Base-by-base conservation (phyloP, 2,888 invertebrate species). In the Petrophora chlorosata region DNA sequence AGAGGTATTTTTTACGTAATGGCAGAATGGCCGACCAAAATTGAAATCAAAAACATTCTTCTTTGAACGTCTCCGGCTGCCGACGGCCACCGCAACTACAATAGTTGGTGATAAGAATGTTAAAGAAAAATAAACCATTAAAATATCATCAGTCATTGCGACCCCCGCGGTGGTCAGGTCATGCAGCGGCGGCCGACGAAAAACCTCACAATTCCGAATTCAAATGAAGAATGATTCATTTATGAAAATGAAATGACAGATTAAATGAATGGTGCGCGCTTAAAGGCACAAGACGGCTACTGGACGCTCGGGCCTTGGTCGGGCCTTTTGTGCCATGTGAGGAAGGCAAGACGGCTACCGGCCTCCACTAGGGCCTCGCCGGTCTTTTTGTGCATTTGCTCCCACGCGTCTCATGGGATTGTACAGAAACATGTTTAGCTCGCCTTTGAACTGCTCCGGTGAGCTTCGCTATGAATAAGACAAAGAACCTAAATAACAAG, bases 201-300 rank as follows among this genome's bases (percentile, higher is more conserved):
- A 85, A 85, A 75, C 74, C 72, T 77, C 67, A 80, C 73, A 78
- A 77, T 79, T 77, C 80, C 80, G 78, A 82, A 87, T 88, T 83
- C 87, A 85, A 87, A 89, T 85, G 86, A 85, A 84, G 85, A 88
- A 89, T 85, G 82, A 86, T 87, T 88, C 86, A 82, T 89, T 87
- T 89, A 85, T 85, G 85, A 88, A 88, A 89, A 88, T 85, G 83
- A 82, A 89, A 90, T 85, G 88, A 89, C 89, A 85, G 86, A 86
- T 85, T 87, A 85, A 83, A 83, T 85, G 83, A 81, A 86, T 76
- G 78, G 72, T 73, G 69, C 74, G 74, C 53, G 67, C 66, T 82
- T 81, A 85, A 85, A 79, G 68, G 73, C 67, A 40, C 40, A 36
- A 47, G 71, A 59, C 63, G 63, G 84, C 87, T 86, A 85, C 87